phyloP scores from a whole-genome alignment of 2,797 vertebrate species.

The Melanotaenia trifasciata region DNA sequence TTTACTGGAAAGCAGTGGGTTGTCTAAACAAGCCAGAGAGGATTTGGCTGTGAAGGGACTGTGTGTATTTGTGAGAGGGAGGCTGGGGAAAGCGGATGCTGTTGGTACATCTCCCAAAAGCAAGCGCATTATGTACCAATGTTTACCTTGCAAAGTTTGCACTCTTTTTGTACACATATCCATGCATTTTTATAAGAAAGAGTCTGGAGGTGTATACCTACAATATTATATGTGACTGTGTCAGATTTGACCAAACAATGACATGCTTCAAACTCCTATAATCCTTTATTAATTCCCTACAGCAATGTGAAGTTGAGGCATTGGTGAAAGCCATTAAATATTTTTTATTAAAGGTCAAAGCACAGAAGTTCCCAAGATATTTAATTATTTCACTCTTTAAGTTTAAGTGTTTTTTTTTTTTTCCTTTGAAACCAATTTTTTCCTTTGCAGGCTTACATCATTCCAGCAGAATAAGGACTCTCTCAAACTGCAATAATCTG shows the following conservation, averaged over 20 bases:
- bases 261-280: constrained; percentile 42
- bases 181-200: not conserved
- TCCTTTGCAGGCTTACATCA: not conserved
- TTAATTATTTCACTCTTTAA: not conserved
- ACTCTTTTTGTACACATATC: constrained; percentile 22
- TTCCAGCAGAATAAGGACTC: not conserved
- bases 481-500: not conserved
- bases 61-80: constrained; percentile 16
- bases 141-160: constrained; percentile 51
- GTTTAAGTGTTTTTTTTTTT: not conserved
- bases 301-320: constrained; percentile 4
- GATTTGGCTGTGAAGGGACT: constrained; percentile 55
- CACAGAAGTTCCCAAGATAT: not conserved
- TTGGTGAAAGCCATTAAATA: constrained; percentile 19
- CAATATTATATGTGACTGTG: constrained; percentile 32
- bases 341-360: not conserved
- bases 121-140: constrained; percentile 30
- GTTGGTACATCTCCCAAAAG: constrained; percentile 10
- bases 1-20: constrained; percentile 68
- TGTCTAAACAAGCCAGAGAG: constrained; percentile 71
- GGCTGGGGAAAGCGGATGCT: not conserved
- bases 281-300: constrained; percentile 53
- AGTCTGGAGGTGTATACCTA: constrained; percentile 26
- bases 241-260: not conserved
- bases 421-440: not conserved